Evolutionary conservation across 2,888 invertebrate species (phyloP).

Genomic region (Nemurella pictetii): DNA sequence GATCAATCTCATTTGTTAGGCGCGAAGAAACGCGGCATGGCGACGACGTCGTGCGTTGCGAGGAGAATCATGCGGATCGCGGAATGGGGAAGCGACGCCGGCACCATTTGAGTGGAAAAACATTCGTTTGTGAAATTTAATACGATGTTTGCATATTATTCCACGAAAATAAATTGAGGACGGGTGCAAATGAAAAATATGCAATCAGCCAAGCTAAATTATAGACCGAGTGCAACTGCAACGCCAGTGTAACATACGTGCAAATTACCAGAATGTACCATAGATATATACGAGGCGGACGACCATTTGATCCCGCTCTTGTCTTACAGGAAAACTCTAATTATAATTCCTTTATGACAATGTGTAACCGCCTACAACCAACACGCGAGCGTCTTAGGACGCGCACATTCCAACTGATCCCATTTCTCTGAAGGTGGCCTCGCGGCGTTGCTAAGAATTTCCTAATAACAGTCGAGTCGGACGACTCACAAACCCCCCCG

Average conservation of each 20-base stretch:
- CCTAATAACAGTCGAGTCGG: neutral
- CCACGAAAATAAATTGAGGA: neutral
- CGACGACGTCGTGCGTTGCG: neutral
- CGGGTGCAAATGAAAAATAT: neutral
- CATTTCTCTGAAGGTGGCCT: conserved; percentile 20
- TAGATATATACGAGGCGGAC: too few species aligned
- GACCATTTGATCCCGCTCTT: neutral
- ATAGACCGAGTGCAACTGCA: neutral
- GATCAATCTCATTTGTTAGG: neutral
- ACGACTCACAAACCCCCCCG: neutral
- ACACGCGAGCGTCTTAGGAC: conserved; percentile 9
- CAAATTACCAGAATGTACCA: neutral
- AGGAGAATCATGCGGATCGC: neutral
- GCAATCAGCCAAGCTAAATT: neutral
- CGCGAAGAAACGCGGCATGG: neutral
- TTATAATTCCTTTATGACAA: conserved; percentile 18
- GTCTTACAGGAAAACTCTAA: neutral
- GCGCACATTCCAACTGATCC: conserved; percentile 11
- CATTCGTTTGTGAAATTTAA: neutral
- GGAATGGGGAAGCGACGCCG: neutral
- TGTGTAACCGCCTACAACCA: conserved; percentile 17
- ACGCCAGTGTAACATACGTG: neutral
- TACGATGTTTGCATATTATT: neutral
- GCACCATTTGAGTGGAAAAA: neutral
- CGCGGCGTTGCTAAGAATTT: neutral